Evolutionary conservation across 1,140 invertebrate genomes (phyloP), one percentile per base, ranked within the genome.

Genomic region (Pogonomyrmex californicus): DNA sequence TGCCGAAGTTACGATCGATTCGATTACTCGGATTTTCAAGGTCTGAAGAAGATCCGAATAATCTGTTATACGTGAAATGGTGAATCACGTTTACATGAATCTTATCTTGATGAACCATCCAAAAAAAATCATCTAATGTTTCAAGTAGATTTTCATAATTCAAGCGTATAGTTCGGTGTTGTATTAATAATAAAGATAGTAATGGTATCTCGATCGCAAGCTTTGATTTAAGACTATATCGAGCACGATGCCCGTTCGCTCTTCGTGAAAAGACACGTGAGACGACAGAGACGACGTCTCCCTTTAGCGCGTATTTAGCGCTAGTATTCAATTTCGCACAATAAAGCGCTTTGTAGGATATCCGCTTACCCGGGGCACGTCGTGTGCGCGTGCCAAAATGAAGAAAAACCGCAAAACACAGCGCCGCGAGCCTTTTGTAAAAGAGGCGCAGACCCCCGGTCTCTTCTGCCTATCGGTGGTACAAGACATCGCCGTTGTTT

Each of bases 331-430:
- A 86, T 95, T 95, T 94, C 94, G 89, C 91, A 93, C 92, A 94
- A 94, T 95, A 94, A 95, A 95, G 93, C 91, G 94, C 93, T 95
- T 95, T 95, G 94, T 93, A 91, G 89, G 93, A 87, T 95, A 95
- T 95, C 94, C 92, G 91, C 88, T 95, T 95, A 95, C 94, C 87
- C 77, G 83, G 79, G 85, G 91, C 87, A 89, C 89, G 90, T 88
- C 77, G 91, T 92, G 91, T 92, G 92, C 95, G 94, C 94, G 94
- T 95, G 94, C 94, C 95, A 95, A 95, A 95, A 94, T 94, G 93
- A 94, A 94, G n/a, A 95, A 75, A 94, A 94, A 95, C 93, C 94
- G 92, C 94, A 92, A 93, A 94, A 94, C 92, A 94, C 92, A 89
- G 71, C 90, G 91, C 85, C 76, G 70, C 9, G 70, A 33, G 33